Conservation (phyloP, 2,888 invertebrate genomes). For the Drosophila quinaria region DNA sequence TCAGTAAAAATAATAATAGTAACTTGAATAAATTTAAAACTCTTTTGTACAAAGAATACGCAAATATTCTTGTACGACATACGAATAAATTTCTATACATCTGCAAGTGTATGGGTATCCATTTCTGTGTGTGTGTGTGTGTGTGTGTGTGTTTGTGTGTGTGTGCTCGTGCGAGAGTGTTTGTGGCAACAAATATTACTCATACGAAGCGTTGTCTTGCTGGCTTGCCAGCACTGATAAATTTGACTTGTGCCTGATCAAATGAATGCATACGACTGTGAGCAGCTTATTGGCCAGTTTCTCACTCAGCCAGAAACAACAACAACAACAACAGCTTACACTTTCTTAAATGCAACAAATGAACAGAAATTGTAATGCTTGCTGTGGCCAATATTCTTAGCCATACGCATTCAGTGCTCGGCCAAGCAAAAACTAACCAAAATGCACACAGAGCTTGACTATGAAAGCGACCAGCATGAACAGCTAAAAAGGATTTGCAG, state of each 20-base stretch:
- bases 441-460: conserved; percentile 14
- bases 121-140: not conserved
- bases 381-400: conserved; percentile 36
- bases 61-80: conserved; percentile 4
- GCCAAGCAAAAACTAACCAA: conserved; percentile 26
- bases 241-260: conserved; percentile 17
- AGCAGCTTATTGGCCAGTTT: conserved; percentile 33
- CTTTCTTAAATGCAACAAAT: conserved; percentile 44
- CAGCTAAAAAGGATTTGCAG: conserved; percentile 27
- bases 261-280: conserved; percentile 23
- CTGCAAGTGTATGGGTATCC: no score
- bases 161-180: not conserved
- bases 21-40: conserved; percentile 9
- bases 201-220: conserved; percentile 21
- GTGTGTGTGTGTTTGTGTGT: not conserved
- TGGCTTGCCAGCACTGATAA: conserved; percentile 2
- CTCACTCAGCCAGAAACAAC: conserved; percentile 8
- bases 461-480: conserved; percentile 19
- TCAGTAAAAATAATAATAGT: not conserved
- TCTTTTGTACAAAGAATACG: conserved; percentile 5
- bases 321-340: conserved; percentile 9
- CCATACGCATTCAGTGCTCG: conserved; percentile 24
- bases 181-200: conserved; percentile 20
- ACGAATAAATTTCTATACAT: conserved; percentile 1
- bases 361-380: conserved; percentile 25